Conservation (phyloP, 2,797 vertebrate genomes). For the Clarias platycephalus region DNA sequence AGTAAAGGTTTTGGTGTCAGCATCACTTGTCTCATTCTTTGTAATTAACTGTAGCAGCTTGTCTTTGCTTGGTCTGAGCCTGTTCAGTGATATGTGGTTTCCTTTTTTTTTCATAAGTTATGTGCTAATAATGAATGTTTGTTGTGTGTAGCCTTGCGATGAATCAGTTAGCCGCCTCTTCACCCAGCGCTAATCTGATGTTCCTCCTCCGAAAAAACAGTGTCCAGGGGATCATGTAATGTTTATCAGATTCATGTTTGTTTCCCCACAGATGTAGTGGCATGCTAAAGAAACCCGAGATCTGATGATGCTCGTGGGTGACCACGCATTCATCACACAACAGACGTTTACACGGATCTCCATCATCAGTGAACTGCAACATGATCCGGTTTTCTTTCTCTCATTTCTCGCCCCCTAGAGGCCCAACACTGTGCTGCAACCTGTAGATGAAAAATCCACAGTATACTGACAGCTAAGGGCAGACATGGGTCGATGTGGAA, state of each 20-base stretch:
- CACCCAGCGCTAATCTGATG: conserved; percentile 11
- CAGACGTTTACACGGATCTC: neutral
- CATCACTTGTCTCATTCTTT: conserved; percentile 15
- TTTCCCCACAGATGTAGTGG: no score
- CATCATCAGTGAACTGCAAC: neutral
- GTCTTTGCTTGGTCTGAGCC: neutral
- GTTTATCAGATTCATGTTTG: neutral
- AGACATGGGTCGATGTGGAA: neutral
- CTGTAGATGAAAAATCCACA: neutral
- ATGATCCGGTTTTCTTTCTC: neutral
- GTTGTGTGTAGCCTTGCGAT: neutral
- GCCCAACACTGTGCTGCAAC: neutral
- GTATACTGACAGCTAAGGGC: neutral
- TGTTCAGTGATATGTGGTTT: neutral
- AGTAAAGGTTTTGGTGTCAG: conserved; percentile 18
- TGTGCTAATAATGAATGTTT: conserved; percentile 2
- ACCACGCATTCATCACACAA: neutral
- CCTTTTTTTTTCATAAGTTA: neutral
- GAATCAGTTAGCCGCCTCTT: neutral
- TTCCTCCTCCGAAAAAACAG: neutral
- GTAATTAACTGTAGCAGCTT: conserved; percentile 17
- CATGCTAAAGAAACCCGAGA: neutral
- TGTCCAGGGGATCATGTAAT: neutral
- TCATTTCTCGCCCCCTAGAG: neutral
- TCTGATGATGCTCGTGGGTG: neutral